These are phyloP conservation scores for Drosophila hydei DNA, from an alignment of 1,140 invertebrate genomes.

Conservation along the genomic window DNA sequence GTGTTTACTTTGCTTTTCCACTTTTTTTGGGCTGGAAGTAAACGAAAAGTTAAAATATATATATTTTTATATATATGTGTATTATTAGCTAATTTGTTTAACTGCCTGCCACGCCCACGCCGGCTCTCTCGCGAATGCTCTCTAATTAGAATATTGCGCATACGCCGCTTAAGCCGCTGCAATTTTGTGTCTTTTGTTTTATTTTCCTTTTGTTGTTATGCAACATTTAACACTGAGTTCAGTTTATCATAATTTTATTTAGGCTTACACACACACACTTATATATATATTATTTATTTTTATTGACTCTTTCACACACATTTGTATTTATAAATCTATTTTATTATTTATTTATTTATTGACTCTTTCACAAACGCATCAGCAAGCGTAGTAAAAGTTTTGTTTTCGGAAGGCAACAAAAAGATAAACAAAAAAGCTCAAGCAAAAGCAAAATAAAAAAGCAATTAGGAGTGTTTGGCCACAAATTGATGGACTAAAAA, in stretches of 20 bases:
- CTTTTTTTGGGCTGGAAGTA: conserved; percentile 1
- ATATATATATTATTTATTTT: neutral
- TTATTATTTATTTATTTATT: conserved; percentile 1
- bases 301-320: conserved; percentile 10
- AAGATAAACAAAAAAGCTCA: conserved; percentile 46
- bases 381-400: conserved; percentile 60
- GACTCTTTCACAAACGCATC: conserved; percentile 23
- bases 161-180: conserved; percentile 36
- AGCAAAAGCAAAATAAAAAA: conserved; percentile 33
- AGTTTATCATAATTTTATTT: conserved; percentile 13
- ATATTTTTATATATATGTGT: neutral
- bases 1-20: neutral
- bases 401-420: conserved; percentile 52
- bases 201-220: conserved; percentile 49
- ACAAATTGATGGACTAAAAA: neutral
- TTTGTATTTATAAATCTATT: neutral
- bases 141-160: conserved; percentile 59
- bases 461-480: neutral
- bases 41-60: conserved; percentile 5
- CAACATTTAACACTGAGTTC: conserved; percentile 62
- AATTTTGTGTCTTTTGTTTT: neutral
- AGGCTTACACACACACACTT: no score
- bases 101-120: neutral
- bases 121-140: neutral
- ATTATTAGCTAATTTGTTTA: neutral